Evolutionary conservation across 2,888 invertebrate genomes (phyloP).

Genomic region (Drosophila subquinaria): DNA sequence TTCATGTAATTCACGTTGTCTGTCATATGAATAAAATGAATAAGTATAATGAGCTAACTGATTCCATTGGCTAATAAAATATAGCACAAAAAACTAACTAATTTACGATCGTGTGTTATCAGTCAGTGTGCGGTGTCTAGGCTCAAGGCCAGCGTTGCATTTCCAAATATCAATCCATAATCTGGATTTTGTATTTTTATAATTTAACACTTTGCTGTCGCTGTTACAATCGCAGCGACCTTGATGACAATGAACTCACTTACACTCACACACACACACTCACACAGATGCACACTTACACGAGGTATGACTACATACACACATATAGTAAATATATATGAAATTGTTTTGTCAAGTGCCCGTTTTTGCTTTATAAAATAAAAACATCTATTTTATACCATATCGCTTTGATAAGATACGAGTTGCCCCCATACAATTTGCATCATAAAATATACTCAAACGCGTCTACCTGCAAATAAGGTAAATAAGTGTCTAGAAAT

Average conservation of each 20-base stretch:
- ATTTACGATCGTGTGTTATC: slow-evolving; percentile 35
- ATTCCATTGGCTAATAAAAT: slow-evolving; percentile 1
- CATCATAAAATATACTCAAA: slow-evolving; percentile 53
- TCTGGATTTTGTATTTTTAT: slow-evolving; percentile 20
- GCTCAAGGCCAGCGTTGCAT: slow-evolving; percentile 28
- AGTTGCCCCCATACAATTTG: slow-evolving; percentile 42
- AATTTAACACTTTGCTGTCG: slow-evolving; percentile 36
- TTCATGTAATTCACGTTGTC: slow-evolving; percentile 18
- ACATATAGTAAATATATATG: slow-evolving; percentile 1
- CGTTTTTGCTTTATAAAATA: slow-evolving; percentile 33
- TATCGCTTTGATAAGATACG: slow-evolving; percentile 61
- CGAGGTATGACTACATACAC: slow-evolving; percentile 11
- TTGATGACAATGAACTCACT: slow-evolving; percentile 70
- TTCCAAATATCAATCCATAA: slow-evolving; percentile 47
- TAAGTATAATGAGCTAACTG: slow-evolving; percentile 6
- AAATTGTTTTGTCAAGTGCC: slow-evolving; percentile 43
- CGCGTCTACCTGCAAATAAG: slow-evolving; percentile 2
- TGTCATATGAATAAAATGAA: slow-evolving; percentile 2
- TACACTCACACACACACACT: slow-evolving; percentile 16
- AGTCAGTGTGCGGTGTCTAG: slow-evolving; percentile 29
- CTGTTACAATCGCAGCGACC: slow-evolving; percentile 46
- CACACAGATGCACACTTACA: slow-evolving; percentile 3
- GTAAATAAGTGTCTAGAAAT: slow-evolving; percentile 31
- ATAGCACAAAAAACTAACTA: background rate
- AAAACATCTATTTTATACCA: slow-evolving; percentile 56